Base-by-base conservation (phyloP, 2,113 vertebrate species). In the Sigmodon hispidus region DNA sequence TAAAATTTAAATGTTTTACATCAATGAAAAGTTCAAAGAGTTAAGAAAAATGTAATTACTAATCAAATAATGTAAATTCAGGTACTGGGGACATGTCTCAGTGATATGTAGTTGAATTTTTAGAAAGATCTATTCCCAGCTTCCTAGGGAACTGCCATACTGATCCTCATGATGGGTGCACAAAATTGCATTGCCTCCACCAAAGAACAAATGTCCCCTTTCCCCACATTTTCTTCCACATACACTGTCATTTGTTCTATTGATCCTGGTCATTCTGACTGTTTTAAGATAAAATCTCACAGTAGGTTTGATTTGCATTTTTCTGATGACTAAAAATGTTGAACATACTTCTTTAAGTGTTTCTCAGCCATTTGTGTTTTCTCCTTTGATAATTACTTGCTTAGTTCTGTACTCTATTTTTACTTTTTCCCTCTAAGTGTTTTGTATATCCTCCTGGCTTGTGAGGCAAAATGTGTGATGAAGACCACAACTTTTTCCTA, bases 361-460 rank as follows among this genome's bases (percentile, higher is more conserved):
- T 80, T 80, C 17, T 80, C 17, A n/a, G 50, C 19, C 19, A 24
- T n/a, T 80, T 79, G 31, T 79, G 16, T 52, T 36, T 79, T 29
- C 0, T 77, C 40, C 26, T 48, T 76, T 48, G 73, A 76, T 45
- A 76, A 48, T 50, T 50, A 26, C 31, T 29, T 50, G 26, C 45
- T 76, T 31, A 76, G 6, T 76, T 76, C 45, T 50, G 3, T 3
- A 50, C 45, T 15, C 26, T 43, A 76, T 76, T 76, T 76, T 48
- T n/a, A n/a, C n/a, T 16, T 87, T 48, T 76, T 95, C 59, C 12
- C 45, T 89, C 9, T 97, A 83, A 55, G 67, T 83, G 72, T 80
- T 95, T 95, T 86, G 2, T 90, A 11, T 36, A 93, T 90, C 17
- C 48, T 87, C 88, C 45, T 92, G 77, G 88, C 34, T 87, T 96